A percentile compares a stretch with the other conserved stretches of the same genome.
phyloP scores from a whole-genome alignment of 2,113 vertebrate species.

The Microcebus jonahi region DNA sequence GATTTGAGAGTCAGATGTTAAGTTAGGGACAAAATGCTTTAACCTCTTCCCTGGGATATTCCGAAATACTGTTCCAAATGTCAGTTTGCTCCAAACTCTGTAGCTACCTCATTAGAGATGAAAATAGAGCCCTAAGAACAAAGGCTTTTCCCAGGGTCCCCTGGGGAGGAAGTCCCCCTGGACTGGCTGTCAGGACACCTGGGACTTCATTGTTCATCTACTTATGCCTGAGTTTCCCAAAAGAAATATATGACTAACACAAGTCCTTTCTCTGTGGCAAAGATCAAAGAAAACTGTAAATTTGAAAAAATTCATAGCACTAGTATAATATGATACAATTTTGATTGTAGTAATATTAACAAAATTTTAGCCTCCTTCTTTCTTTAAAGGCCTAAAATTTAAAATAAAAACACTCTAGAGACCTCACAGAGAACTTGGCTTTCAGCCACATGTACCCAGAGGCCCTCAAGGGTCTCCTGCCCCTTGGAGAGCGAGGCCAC shows the following conservation, averaged over 20 bases:
- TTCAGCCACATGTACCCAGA: not conserved
- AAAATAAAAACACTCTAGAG: not conserved
- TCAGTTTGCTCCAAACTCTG: not conserved
- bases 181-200: not conserved
- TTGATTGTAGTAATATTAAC: not conserved
- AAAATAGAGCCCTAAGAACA: not conserved
- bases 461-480: not conserved
- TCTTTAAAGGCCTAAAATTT: not conserved
- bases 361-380: not conserved
- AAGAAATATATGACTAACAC: not conserved
- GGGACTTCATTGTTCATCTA: not conserved
- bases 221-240: conserved; percentile 3
- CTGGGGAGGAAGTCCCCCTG: not conserved
- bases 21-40: conserved; percentile 16
- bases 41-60: not conserved
- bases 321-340: not conserved
- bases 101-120: not conserved
- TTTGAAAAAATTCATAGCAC: not conserved
- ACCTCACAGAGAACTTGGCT: not conserved
- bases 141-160: not conserved
- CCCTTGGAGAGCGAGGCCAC: not conserved
- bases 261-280: not conserved
- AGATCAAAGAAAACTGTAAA: not conserved
- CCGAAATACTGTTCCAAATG: not conserved
- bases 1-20: not conserved